A percentile compares a stretch with the other conserved stretches of the same genome.
Conservation (phyloP, 1,140 invertebrate genomes). For the Listronotus bonariensis region DNA sequence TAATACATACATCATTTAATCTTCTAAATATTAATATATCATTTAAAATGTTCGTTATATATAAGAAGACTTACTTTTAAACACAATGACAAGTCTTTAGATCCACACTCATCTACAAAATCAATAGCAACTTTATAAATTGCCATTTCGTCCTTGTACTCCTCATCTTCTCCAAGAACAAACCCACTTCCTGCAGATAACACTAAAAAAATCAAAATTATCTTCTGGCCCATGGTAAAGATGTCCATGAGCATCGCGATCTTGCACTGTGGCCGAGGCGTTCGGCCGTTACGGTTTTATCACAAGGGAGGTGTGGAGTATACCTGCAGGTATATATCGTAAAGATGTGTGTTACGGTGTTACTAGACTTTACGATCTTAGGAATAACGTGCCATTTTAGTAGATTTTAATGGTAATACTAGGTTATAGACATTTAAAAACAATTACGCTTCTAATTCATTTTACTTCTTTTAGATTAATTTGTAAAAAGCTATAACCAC, state of each 20-base stretch:
- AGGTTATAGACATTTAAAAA: slow-evolving; percentile 17
- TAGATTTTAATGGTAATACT: slow-evolving; percentile 30
- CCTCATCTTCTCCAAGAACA: slow-evolving; percentile 20
- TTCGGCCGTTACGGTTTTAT: slow-evolving; percentile 43
- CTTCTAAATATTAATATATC: too few species aligned
- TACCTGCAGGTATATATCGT: slow-evolving; percentile 22
- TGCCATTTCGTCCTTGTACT: slow-evolving; percentile 54
- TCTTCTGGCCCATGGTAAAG: slow-evolving; percentile 33
- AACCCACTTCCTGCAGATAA: slow-evolving; percentile 26
- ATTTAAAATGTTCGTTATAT: too few species aligned
- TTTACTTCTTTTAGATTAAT: not conserved
- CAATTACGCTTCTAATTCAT: not conserved
- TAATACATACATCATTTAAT: too few species aligned
- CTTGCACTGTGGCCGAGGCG: slow-evolving; percentile 30
- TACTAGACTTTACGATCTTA: slow-evolving; percentile 9
- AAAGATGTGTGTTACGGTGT: slow-evolving; percentile 39
- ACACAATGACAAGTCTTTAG: slow-evolving; percentile 72
- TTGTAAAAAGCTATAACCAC: too few species aligned
- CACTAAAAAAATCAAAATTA: slow-evolving; percentile 34
- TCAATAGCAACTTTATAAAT: slow-evolving; percentile 63
- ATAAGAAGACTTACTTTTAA: slow-evolving; percentile 67
- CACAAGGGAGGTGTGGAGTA: slow-evolving; percentile 35
- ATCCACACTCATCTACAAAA: slow-evolving; percentile 69
- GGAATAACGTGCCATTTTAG: slow-evolving; percentile 8
- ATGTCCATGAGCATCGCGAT: slow-evolving; percentile 34